phyloP scores from a whole-genome alignment of 2,888 invertebrate genomes.

The Nysson spinosus region DNA sequence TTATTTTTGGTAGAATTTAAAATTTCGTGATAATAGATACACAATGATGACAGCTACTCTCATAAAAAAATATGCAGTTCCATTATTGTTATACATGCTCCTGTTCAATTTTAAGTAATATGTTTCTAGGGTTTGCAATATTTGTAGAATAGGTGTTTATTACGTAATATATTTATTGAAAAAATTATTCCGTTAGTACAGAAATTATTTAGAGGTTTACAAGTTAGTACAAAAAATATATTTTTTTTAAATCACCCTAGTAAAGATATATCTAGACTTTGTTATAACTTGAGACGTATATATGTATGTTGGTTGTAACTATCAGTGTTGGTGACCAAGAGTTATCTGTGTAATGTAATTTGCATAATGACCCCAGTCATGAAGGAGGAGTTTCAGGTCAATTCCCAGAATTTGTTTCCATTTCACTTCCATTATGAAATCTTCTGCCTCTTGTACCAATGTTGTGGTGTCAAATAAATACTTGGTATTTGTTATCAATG shows the following conservation, averaged over 20 bases:
- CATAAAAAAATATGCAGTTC: too few relatives aligned
- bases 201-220: slow-evolving; percentile 45
- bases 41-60: too few relatives aligned
- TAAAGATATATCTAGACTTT: slow-evolving; percentile 13
- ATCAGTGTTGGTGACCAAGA: slow-evolving; percentile 56
- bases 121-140: neutral
- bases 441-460: slow-evolving; percentile 40
- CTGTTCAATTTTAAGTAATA: too few relatives aligned
- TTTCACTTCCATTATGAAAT: slow-evolving; percentile 61
- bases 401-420: slow-evolving; percentile 63
- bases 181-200: slow-evolving; percentile 58
- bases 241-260: slow-evolving; percentile 43
- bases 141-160: neutral
- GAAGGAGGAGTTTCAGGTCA: slow-evolving; percentile 57
- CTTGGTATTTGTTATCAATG: slow-evolving; percentile 55
- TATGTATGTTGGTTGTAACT: slow-evolving; percentile 2
- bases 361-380: slow-evolving; percentile 67
- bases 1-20: slow-evolving; percentile 1
- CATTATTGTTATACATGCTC: too few relatives aligned
- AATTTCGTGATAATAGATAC: neutral
- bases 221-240: slow-evolving; percentile 75
- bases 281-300: slow-evolving; percentile 3
- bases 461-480: slow-evolving; percentile 47
- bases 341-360: slow-evolving; percentile 58
- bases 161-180: slow-evolving; percentile 61